phyloP scores from a whole-genome alignment of 2,113 vertebrate genomes.

The Trachemys scripta region DNA sequence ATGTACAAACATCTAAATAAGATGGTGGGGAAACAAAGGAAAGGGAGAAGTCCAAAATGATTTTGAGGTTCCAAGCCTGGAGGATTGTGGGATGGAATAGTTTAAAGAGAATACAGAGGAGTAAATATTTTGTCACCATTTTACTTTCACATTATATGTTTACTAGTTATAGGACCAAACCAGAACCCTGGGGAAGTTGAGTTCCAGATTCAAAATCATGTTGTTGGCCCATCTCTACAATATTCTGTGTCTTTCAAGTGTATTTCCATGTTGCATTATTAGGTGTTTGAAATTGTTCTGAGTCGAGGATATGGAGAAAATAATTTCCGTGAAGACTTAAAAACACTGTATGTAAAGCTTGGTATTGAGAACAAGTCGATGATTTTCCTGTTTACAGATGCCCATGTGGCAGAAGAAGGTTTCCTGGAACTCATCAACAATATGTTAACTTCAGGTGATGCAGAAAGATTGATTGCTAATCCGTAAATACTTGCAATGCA shows the following conservation, averaged over 20 bases:
- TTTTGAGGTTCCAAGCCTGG: not conserved
- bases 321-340: constrained; percentile 92
- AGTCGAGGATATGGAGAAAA: constrained; percentile 91
- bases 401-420: constrained; percentile 92
- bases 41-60: not conserved
- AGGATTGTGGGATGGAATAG: not conserved
- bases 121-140: not conserved
- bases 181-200: not conserved
- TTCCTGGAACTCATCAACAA: constrained; percentile 98
- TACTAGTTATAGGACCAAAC: not conserved
- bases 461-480: not conserved
- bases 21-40: not conserved
- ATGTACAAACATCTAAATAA: not conserved
- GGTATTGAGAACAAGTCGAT: constrained; percentile 89
- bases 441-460: constrained; percentile 95
- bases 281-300: constrained; percentile 94
- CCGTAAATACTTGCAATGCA: constrained; percentile 2
- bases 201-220: not conserved
- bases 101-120: not conserved
- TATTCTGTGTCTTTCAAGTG: not conserved
- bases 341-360: constrained; percentile 88
- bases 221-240: not conserved
- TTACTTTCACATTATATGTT: not conserved
- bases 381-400: constrained; percentile 95
- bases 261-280: not conserved